Percentiles rank a stretch among this genome's conserved stretches.
These are phyloP conservation scores for Eulemur coronatus DNA, from an alignment of 2,797 vertebrate genomes.

Conservation along the genomic window DNA sequence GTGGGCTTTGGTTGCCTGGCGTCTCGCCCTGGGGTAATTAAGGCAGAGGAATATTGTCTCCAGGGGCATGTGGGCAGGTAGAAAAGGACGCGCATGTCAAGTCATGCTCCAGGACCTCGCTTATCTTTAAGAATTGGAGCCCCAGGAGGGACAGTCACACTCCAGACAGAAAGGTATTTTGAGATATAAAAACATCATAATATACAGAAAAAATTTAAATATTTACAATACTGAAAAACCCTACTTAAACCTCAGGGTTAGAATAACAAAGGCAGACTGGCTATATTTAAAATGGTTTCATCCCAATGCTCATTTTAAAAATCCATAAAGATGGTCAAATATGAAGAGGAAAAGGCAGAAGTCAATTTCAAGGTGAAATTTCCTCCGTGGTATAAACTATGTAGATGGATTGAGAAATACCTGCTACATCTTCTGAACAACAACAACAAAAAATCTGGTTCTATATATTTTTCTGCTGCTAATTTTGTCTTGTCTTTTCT, in stretches of 20 bases:
- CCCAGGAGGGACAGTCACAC: too few species aligned
- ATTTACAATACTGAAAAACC: background rate
- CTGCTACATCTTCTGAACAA: background rate
- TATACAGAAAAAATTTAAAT: background rate
- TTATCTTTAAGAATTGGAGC: background rate
- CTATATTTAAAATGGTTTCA: background rate
- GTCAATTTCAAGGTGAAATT: constrained; percentile 16
- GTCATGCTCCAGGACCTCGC: background rate
- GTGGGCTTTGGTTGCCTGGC: background rate
- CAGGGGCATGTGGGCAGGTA: background rate
- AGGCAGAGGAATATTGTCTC: background rate
- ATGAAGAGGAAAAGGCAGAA: background rate
- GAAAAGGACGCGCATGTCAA: too few species aligned
- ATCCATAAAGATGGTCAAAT: background rate
- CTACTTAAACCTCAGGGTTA: background rate
- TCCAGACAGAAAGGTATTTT: background rate
- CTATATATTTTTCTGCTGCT: background rate
- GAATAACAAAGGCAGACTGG: background rate
- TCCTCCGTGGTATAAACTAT: background rate
- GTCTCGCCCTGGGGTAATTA: background rate
- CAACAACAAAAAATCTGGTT: background rate
- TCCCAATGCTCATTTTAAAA: background rate
- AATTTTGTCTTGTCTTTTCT: background rate
- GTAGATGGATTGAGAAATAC: background rate
- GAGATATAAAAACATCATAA: background rate